Evolutionary conservation across 2,113 vertebrate species (phyloP).

Genomic region (Lanius ludovicianus): DNA sequence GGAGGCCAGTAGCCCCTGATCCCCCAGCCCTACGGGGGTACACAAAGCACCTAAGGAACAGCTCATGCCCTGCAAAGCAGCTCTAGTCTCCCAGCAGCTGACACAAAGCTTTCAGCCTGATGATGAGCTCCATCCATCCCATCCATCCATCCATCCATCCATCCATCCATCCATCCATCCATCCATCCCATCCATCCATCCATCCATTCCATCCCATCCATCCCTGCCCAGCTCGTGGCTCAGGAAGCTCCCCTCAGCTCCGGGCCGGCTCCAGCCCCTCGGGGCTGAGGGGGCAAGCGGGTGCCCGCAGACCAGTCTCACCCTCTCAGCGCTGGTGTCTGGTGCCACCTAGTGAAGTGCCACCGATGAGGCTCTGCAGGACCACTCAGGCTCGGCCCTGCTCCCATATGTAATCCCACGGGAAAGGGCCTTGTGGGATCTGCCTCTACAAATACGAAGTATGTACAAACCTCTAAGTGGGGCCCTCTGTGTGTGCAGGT

Average conservation of each 20-base stretch:
- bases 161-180: too few species aligned
- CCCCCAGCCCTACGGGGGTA: neutral
- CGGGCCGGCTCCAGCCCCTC: rapidly evolving
- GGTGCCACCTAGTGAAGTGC: constrained; percentile 48
- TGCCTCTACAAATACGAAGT: rapidly evolving
- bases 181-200: neutral
- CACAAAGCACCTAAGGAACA: neutral
- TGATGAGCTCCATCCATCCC: neutral
- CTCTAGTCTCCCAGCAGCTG: neutral
- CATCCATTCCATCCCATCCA: too few species aligned
- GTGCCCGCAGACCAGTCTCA: neutral
- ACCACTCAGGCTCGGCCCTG: rapidly evolving
- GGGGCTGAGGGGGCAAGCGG: too few species aligned
- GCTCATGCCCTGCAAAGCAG: neutral
- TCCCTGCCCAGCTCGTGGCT: neutral
- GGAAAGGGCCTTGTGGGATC: too few species aligned
- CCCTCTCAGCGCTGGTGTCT: neutral
- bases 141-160: too few species aligned
- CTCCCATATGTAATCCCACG: rapidly evolving
- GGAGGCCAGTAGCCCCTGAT: neutral
- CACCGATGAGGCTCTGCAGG: neutral
- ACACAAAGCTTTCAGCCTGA: neutral
- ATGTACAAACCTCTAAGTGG: neutral
- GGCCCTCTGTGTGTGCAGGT: neutral
- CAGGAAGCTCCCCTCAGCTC: neutral